These are phyloP conservation scores for Lagocephalus sceleratus DNA, from an alignment of 2,797 vertebrate genomes.

Conservation along the genomic window DNA sequence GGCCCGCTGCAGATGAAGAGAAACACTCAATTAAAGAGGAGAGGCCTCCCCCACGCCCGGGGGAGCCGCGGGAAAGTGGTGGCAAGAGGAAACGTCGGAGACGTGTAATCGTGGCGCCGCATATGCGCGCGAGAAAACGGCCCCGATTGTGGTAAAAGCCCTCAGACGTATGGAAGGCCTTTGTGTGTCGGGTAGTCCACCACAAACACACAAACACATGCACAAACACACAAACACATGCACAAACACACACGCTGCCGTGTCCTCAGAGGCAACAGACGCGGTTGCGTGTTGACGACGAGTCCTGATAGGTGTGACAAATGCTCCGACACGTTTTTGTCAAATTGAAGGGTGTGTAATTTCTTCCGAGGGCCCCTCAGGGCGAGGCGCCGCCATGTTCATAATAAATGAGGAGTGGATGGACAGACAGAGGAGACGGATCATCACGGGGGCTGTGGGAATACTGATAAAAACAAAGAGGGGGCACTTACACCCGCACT, in stretches of 20 bases:
- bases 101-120: constrained; percentile 22
- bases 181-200: constrained; percentile 10
- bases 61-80: constrained; percentile 47
- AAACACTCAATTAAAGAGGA: constrained; percentile 72
- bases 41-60: constrained; percentile 44
- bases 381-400: constrained; percentile 58
- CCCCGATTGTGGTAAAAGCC: constrained; percentile 16
- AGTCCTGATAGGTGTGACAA: constrained; percentile 69
- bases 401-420: constrained; percentile 65
- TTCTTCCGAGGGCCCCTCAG: constrained; percentile 55
- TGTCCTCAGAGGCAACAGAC: constrained; percentile 26
- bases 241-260: no score
- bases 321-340: constrained; percentile 64
- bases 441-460: constrained; percentile 26
- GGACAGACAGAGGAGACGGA: constrained; percentile 39
- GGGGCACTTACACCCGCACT: constrained; percentile 41
- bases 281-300: constrained; percentile 57
- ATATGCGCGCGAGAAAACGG: constrained; percentile 1
- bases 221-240: no score
- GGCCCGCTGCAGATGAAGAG: constrained; percentile 63
- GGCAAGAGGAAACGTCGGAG: constrained; percentile 27
- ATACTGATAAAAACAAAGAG: constrained; percentile 47
- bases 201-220: background rate
- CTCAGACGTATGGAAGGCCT: no score
- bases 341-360: constrained; percentile 64